Evolutionary conservation across 1,140 invertebrate genomes (phyloP).

Genomic region (Halictus rubicundus): DNA sequence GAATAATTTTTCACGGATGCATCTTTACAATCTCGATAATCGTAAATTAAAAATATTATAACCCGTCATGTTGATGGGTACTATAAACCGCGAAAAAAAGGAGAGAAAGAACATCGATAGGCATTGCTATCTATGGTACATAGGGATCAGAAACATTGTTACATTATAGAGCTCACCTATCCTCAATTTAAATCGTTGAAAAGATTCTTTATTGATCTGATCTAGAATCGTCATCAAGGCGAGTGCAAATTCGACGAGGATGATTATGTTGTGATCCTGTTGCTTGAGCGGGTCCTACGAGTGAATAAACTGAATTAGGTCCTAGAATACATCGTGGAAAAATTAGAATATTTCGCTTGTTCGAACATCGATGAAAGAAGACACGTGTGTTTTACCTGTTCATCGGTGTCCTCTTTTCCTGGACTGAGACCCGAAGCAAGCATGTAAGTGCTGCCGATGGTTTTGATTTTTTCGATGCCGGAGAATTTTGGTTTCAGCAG

Average conservation of each 20-base stretch:
- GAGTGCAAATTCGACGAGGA: slow-evolving; percentile 96
- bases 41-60: too few species aligned
- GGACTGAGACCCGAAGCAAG: slow-evolving; percentile 95
- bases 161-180: slow-evolving; percentile 86
- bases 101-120: too few species aligned
- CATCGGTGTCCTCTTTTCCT: slow-evolving; percentile 88
- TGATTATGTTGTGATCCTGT: slow-evolving; percentile 92
- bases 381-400: slow-evolving; percentile 77
- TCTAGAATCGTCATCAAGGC: slow-evolving; percentile 95
- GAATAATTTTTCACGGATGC: too few species aligned
- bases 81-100: too few species aligned
- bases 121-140: too few species aligned
- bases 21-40: too few species aligned
- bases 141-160: neutral
- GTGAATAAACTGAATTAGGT: neutral
- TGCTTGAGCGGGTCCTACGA: slow-evolving; percentile 86
- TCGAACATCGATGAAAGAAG: neutral
- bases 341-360: neutral
- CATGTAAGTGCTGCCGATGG: slow-evolving; percentile 99
- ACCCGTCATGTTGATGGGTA: too few species aligned
- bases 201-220: slow-evolving; percentile 97
- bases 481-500: slow-evolving; percentile 97
- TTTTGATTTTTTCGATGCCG: slow-evolving; percentile 99
- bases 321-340: neutral
- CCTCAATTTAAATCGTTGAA: slow-evolving; percentile 95